Evolutionary conservation across 35 echinoderm and acorn worm genomes (phyloP), one percentile per base, ranked within the genome.

Genomic region (Acanthaster planci): DNA sequence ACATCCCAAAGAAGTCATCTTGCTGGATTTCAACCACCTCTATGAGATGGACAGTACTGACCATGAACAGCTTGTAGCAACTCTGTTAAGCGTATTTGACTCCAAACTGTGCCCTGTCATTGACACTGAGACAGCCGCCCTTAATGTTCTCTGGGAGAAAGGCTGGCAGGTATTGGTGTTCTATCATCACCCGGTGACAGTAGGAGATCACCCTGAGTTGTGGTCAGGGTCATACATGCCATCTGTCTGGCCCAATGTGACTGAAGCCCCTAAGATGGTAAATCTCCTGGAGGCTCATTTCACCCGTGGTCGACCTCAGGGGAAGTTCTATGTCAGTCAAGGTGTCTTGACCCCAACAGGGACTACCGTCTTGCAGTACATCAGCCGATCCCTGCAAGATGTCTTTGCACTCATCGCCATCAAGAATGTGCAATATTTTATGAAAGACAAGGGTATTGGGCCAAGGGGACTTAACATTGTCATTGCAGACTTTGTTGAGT

Each of bases 191-290:
- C 75, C 76, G 37, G 38, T 55, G 12, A 80, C 40, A 6, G 39
- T 76, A 4, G 30, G 31, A 10, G 26, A 76, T 6, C 75, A 86
- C n/a, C 30, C 72, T 29, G 55, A 39, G 26, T 16, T 90, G 22
- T 90, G 92, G 87, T 78, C 76, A 0, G 86, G 77, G 4, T 40
- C 3, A 14, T 78, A 39, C 34, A 94, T 90, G 40, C 83, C 51
- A 27, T 86, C 87, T 15, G 78, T 90, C 35, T 94, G 92, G 92
- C 92, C 92, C 8, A 90, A 90, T 72, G 89, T 88, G 0, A 18
- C 92, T 40, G 92, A 94, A 87, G 82, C 92, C 10, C 83, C 88
- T 12, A 86, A 94, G 58, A 94, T 94, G 92, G 92, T 94, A 18
- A 90, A 90, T 51, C 60, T 82, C 6, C 51, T 94, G 3, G 82